phyloP scores from a whole-genome alignment of 2,888 invertebrate genomes.

The Sarcophaga carnaria region DNA sequence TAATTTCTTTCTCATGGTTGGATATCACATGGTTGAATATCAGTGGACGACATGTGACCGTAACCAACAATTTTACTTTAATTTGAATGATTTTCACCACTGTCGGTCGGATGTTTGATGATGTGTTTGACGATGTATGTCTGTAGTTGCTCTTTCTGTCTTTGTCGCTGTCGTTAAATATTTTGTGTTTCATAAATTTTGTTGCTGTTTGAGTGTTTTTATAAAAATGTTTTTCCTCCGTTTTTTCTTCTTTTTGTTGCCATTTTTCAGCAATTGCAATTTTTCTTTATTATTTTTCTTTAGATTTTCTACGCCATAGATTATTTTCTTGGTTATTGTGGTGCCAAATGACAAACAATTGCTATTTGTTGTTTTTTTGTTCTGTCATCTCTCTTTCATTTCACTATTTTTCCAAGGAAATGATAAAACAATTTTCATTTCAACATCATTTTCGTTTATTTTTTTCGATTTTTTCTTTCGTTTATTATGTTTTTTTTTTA shows the following conservation, averaged over 20 bases:
- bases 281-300: not conserved
- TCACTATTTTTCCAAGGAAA: slow-evolving; percentile 29
- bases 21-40: too few relatives aligned
- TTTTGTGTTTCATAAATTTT: slow-evolving; percentile 45
- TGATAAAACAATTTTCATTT: slow-evolving; percentile 64
- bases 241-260: not conserved
- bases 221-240: not conserved
- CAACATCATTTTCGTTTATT: slow-evolving; percentile 55
- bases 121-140: slow-evolving; percentile 39
- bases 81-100: not conserved
- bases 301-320: slow-evolving; percentile 17
- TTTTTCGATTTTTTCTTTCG: slow-evolving; percentile 13
- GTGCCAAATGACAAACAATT: slow-evolving; percentile 63
- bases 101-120: not conserved
- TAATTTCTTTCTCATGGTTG: too few relatives aligned
- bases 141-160: slow-evolving; percentile 7
- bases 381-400: slow-evolving; percentile 15
- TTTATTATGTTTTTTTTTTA: slow-evolving; percentile 2
- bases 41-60: too few relatives aligned
- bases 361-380: slow-evolving; percentile 55
- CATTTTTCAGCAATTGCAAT: slow-evolving; percentile 3
- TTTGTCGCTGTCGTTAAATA: not conserved
- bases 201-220: slow-evolving; percentile 24
- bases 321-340: slow-evolving; percentile 51
- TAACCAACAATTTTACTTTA: not conserved